Evolutionary conservation across 2,113 vertebrate genomes (phyloP), one percentile per base, ranked within the genome.

Genomic region (Hemibagrus wyckioides): DNA sequence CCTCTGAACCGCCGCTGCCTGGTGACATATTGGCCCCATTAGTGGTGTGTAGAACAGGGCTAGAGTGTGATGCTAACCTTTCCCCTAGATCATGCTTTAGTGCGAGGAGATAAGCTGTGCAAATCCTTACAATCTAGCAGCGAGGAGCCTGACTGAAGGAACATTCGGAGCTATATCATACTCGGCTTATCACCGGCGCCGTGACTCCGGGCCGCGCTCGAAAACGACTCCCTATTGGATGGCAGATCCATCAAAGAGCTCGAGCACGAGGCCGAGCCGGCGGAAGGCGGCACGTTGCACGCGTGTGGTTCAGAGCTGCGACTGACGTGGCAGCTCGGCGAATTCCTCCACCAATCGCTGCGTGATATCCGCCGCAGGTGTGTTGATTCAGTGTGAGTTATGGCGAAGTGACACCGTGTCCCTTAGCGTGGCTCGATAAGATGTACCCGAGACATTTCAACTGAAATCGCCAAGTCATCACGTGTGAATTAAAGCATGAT

Each of bases 41-140:
- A 81, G 67, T 71, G n/a, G 84, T 65, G 83, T 80, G 33, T 84
- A 88, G 65, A 86, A 77, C 36, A 83, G 77, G 54, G 39, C 81
- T 88, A 85, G 41, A 86, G 79, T 81, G 84, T 83, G 84, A 84
- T 15, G 21, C 81, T 86, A 82, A 86, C 84, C 84, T 90, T 88
- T 90, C 76, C 61, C 84, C 75, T 33, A 84, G 76, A 82, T 82
- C 83, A 48, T 65, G 80, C 65, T 73, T 63, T 83, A 85, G 88
- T 86, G 59, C 65, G 21, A 86, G 41, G n/a, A 84, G 89, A 90
- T 88, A 88, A 86, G 89, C 83, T 90, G 65, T 84, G 82, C 73
- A 90, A 90, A 90, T 90, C 86, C 86, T 65, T 71, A 21, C 61
- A 54, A 69, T 80, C 33, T 80, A 65, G 50, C 57, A 54, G 33